phyloP scores from a whole-genome alignment of 1,140 invertebrate genomes.

The Hypothenemus hampei region DNA sequence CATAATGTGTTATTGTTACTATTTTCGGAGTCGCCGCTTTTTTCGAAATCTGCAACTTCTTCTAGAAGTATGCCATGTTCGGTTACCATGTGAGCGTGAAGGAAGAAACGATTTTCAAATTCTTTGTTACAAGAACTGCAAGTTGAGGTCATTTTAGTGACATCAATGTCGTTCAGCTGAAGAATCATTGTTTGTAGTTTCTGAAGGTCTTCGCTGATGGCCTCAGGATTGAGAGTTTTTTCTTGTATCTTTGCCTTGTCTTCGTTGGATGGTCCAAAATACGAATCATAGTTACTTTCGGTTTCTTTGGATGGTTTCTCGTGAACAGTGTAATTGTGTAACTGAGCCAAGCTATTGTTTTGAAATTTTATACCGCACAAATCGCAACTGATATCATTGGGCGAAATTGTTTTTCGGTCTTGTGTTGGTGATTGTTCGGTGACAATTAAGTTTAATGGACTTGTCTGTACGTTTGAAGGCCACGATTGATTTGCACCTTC shows the following conservation, averaged over 20 bases:
- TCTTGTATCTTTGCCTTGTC: slow-evolving; percentile 40
- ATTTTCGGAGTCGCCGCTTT: slow-evolving; percentile 39
- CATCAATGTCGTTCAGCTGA: slow-evolving; percentile 75
- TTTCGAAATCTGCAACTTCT: slow-evolving; percentile 37
- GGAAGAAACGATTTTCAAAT: slow-evolving; percentile 54
- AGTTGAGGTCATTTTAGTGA: slow-evolving; percentile 51
- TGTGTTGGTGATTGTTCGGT: slow-evolving; percentile 42
- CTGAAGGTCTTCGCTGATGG: slow-evolving; percentile 73
- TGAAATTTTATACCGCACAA: slow-evolving; percentile 44
- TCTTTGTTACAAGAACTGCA: slow-evolving; percentile 59
- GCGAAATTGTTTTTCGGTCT: slow-evolving; percentile 42
- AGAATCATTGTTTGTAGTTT: slow-evolving; percentile 89
- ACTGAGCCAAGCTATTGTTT: slow-evolving; percentile 47
- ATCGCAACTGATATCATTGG: slow-evolving; percentile 45
- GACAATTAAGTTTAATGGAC: slow-evolving; percentile 60
- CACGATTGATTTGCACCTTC: slow-evolving; percentile 45
- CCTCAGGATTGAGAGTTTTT: slow-evolving; percentile 45
- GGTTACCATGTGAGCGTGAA: slow-evolving; percentile 57
- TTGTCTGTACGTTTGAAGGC: slow-evolving; percentile 52
- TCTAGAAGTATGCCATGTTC: slow-evolving; percentile 52
- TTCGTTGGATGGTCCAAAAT: slow-evolving; percentile 39
- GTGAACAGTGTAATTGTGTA: slow-evolving; percentile 47
- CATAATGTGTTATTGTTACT: slow-evolving; percentile 45
- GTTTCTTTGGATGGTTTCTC: slow-evolving; percentile 32
- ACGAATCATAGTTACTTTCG: slow-evolving; percentile 12